phyloP scores from a whole-genome alignment of 2,888 invertebrate species.

The Scaptomyza flava region DNA sequence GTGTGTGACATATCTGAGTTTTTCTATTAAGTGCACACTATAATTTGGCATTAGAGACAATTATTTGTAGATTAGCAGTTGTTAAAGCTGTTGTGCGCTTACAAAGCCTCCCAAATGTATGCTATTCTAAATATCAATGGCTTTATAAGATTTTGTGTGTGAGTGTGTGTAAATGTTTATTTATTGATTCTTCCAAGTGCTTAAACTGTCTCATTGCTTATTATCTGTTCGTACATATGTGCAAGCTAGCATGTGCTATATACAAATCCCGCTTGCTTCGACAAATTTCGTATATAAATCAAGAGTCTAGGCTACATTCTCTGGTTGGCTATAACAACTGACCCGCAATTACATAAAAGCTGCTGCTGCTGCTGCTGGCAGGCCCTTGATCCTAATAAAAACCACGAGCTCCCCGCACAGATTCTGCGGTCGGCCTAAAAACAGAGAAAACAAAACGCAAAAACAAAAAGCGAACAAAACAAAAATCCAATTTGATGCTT shows the following conservation, averaged over 20 bases:
- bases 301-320: conserved; percentile 17
- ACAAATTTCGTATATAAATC: conserved; percentile 17
- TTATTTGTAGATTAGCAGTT: conserved; percentile 43
- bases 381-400: conserved; percentile 58
- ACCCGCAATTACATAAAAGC: conserved; percentile 2
- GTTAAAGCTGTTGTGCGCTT: neutral
- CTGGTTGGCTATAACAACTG: conserved; percentile 6
- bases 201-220: conserved; percentile 67
- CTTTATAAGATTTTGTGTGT: conserved; percentile 14
- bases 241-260: neutral
- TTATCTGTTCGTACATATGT: conserved; percentile 40
- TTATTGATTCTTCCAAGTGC: conserved; percentile 54
- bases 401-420: conserved; percentile 13
- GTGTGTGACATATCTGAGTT: conserved; percentile 2
- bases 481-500: conserved; percentile 54
- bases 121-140: conserved; percentile 35
- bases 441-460: neutral
- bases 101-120: conserved; percentile 35
- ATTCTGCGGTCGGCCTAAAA: conserved; percentile 31
- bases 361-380: conserved; percentile 6
- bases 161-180: conserved; percentile 16
- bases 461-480: conserved; percentile 1
- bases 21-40: conserved; percentile 20
- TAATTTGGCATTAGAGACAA: conserved; percentile 30
- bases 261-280: conserved; percentile 12